phyloP scores from a whole-genome alignment of 2,888 invertebrate species.

The Zele albiditarsus region DNA sequence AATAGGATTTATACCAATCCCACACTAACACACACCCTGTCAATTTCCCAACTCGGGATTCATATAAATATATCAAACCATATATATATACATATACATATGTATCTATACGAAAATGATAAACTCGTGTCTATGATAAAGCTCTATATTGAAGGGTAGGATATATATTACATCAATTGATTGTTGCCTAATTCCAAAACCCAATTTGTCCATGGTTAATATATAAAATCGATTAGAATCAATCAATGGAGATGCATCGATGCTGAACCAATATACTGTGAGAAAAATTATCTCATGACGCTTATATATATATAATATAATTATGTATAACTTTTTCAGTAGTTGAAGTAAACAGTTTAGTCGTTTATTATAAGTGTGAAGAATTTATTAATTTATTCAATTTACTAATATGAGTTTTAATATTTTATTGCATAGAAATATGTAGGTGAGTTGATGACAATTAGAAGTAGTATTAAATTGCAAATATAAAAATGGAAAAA shows the following conservation, averaged over 20 bases:
- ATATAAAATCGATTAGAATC: constrained; percentile 4
- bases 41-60: constrained; percentile 11
- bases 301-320: neutral
- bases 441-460: too few species aligned
- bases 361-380: too few species aligned
- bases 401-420: too few species aligned
- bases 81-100: constrained; percentile 25
- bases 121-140: constrained; percentile 32
- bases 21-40: neutral
- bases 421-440: too few species aligned
- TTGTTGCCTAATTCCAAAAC: neutral
- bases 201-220: constrained; percentile 7
- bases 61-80: constrained; percentile 24
- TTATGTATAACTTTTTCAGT: neutral
- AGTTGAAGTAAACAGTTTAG: too few species aligned
- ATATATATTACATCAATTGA: constrained; percentile 1
- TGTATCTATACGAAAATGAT: constrained; percentile 36
- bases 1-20: constrained; percentile 11
- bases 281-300: constrained; percentile 6
- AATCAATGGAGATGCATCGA: constrained; percentile 16
- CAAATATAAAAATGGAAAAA: too few species aligned
- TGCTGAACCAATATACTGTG: constrained; percentile 32
- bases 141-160: constrained; percentile 17
- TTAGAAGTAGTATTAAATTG: too few species aligned
- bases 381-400: too few species aligned